These are phyloP conservation scores for Eueides isabella DNA, from an alignment of 1,140 invertebrate genomes.

Conservation along the genomic window DNA sequence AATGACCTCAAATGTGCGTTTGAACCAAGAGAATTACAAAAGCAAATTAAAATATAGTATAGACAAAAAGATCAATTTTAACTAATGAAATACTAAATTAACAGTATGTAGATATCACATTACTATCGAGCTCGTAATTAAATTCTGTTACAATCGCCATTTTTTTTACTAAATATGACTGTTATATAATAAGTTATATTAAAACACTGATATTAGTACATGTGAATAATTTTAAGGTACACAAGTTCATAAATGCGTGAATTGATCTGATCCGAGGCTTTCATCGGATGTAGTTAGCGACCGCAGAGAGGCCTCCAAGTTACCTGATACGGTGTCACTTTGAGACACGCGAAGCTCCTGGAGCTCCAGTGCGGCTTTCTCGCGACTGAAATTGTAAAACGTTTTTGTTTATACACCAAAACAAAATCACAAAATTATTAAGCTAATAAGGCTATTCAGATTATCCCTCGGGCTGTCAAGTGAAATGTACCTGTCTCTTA, in stretches of 20 bases:
- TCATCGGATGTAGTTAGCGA: conserved; percentile 63
- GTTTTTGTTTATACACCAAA: background rate
- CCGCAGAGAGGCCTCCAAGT: conserved; percentile 61
- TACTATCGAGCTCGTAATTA: background rate
- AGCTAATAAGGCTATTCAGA: background rate
- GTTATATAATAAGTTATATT: background rate
- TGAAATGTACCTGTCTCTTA: too few species aligned
- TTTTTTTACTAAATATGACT: background rate
- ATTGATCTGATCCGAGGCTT: conserved; percentile 64
- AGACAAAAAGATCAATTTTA: background rate
- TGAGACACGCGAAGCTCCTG: conserved; percentile 76
- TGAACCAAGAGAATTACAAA: background rate
- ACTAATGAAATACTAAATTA: background rate
- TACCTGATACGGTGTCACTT: conserved; percentile 80
- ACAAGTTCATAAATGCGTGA: conserved; percentile 65
- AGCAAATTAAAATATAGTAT: background rate
- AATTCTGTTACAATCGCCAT: background rate
- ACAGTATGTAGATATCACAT: background rate
- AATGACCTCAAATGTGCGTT: too few species aligned
- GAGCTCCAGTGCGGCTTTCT: conserved; percentile 81
- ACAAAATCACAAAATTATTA: background rate
- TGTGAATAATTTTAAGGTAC: conserved; percentile 8
- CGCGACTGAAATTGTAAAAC: conserved; percentile 84
- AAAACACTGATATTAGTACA: background rate
- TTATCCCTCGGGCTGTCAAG: too few species aligned